A percentile compares a stretch with the other conserved stretches of the same genome.
Conservation (phyloP, 2,888 invertebrate species). For the Hofmannophila pseudospretella region DNA sequence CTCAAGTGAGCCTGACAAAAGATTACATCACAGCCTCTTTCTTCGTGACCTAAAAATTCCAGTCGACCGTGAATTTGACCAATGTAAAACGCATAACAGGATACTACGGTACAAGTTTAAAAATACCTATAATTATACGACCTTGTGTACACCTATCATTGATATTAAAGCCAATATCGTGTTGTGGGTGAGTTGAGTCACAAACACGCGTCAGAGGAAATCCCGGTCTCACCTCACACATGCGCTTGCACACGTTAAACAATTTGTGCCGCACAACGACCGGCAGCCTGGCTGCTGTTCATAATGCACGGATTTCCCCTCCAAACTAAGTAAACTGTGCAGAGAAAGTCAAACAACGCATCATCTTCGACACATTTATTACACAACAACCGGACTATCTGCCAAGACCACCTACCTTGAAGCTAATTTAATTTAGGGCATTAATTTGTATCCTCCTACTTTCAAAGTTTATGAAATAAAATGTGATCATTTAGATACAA, state of each 20-base stretch:
- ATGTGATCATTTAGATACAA: too few relatives aligned
- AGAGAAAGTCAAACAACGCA: conserved; percentile 62
- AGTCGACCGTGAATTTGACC: too few relatives aligned
- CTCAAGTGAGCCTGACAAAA: too few relatives aligned
- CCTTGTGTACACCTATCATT: not conserved
- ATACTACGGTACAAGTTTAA: too few relatives aligned
- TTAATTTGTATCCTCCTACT: too few relatives aligned
- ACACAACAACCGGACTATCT: conserved; percentile 55
- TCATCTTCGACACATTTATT: conserved; percentile 55
- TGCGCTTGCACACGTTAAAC: conserved; percentile 6
- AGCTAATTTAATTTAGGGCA: too few relatives aligned
- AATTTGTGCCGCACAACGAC: conserved; percentile 7
- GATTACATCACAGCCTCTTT: too few relatives aligned
- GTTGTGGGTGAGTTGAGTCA: not conserved
- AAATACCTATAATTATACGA: too few relatives aligned
- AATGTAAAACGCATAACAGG: too few relatives aligned
- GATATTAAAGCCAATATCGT: not conserved
- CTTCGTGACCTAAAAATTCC: too few relatives aligned
- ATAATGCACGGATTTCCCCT: conserved; percentile 51
- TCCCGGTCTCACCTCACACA: conserved; percentile 30
- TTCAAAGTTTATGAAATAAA: too few relatives aligned
- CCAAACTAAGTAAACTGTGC: conserved; percentile 13
- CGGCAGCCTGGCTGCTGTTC: conserved; percentile 3
- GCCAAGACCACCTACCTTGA: too few relatives aligned
- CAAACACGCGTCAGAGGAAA: conserved; percentile 36